phyloP scores from a whole-genome alignment of 2,113 vertebrate genomes.

The Poeciliopsis retropinna region DNA sequence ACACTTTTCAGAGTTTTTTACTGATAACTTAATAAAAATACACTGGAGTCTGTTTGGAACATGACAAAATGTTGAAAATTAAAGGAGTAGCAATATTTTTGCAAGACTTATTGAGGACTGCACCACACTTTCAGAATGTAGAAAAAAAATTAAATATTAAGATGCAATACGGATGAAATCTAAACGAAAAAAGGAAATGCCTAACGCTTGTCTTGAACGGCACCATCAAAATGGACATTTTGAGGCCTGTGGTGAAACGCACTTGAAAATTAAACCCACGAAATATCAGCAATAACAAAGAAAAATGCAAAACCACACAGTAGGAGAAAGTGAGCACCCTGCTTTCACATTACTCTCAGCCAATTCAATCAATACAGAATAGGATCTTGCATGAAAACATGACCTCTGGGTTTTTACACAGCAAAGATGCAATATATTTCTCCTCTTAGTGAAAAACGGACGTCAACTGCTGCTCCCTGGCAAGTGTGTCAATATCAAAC shows the following conservation, averaged over 20 bases:
- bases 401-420: constrained; percentile 49
- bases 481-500: constrained; percentile 55
- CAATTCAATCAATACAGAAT: constrained; percentile 54
- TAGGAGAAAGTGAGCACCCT: constrained; percentile 1
- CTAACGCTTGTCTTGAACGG: neutral
- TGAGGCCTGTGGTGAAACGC: constrained; percentile 3
- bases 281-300: constrained; percentile 13
- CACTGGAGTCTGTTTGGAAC: neutral
- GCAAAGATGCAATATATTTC: constrained; percentile 54
- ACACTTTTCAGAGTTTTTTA: neutral
- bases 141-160: too few species aligned
- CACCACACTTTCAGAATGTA: neutral
- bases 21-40: neutral
- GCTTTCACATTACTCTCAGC: constrained; percentile 27
- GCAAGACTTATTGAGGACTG: neutral
- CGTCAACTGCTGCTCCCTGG: constrained; percentile 39
- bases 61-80: too few species aligned
- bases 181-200: neutral
- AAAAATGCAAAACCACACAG: constrained; percentile 6
- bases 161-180: neutral
- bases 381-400: constrained; percentile 52
- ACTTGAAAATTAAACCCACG: constrained; percentile 14
- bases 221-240: neutral
- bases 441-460: constrained; percentile 64
- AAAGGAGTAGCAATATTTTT: neutral